A percentile compares a stretch with the other conserved stretches of the same genome.
Conservation (phyloP, 2,888 invertebrate genomes). For the Helleia helle region DNA sequence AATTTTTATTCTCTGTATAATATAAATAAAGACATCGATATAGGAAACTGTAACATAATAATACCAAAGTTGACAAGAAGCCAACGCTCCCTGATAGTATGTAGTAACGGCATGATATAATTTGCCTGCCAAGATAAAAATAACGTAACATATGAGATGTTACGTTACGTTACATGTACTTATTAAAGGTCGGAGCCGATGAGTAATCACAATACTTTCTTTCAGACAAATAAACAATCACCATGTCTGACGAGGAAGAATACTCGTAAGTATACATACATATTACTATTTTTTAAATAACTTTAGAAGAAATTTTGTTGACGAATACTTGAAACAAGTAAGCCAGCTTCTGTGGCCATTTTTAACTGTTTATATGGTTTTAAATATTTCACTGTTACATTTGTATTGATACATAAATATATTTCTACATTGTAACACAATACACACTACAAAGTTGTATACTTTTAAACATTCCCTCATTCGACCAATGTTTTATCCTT, state of each 20-base stretch:
- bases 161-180: constrained; percentile 1
- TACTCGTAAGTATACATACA: constrained; percentile 86
- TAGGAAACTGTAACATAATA: constrained; percentile 6
- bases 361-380: too few species aligned
- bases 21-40: not conserved
- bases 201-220: constrained; percentile 27
- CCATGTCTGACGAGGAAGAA: constrained; percentile 96
- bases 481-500: constrained; percentile 1
- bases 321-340: too few species aligned
- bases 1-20: too few species aligned
- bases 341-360: too few species aligned
- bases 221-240: constrained; percentile 73
- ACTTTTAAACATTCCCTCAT: not conserved
- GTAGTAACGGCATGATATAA: constrained; percentile 7
- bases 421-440: constrained; percentile 7
- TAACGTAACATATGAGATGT: constrained; percentile 4
- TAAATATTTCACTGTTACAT: not conserved
- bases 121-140: constrained; percentile 6
- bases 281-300: too few species aligned
- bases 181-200: constrained; percentile 11
- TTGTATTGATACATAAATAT: constrained; percentile 1
- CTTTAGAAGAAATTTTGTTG: too few species aligned
- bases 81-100: constrained; percentile 1
- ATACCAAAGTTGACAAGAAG: not conserved
- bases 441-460: constrained; percentile 2